These are phyloP conservation scores for Eulimnadia texana DNA, from an alignment of 1,140 invertebrate species.

Conservation along the genomic window DNA sequence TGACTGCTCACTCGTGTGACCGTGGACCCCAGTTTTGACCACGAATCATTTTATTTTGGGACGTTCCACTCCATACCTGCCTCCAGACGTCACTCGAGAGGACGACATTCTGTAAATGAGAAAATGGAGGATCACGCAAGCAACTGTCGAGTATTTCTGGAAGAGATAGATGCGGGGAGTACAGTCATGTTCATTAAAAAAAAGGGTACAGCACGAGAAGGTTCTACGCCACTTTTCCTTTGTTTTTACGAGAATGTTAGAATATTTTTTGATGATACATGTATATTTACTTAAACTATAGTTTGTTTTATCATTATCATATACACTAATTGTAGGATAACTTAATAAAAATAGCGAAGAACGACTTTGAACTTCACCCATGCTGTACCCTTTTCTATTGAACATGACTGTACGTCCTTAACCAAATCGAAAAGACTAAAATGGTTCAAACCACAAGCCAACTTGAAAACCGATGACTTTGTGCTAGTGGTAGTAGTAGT, in stretches of 20 bases:
- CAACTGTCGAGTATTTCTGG: neutral
- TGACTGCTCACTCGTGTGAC: neutral
- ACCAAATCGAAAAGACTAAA: neutral
- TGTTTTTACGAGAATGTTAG: no score
- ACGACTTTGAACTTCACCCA: no score
- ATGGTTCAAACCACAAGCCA: neutral
- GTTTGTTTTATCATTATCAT: no score
- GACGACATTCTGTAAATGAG: neutral
- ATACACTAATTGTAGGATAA: no score
- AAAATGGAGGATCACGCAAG: neutral
- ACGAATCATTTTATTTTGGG: constrained; percentile 1
- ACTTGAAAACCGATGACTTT: neutral
- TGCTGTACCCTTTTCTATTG: no score
- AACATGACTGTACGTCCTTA: neutral
- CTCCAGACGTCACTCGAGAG: neutral
- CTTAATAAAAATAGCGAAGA: no score
- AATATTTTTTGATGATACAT: no score
- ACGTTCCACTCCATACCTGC: neutral
- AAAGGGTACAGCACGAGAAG: no score
- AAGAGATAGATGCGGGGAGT: neutral
- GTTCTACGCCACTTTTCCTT: no score
- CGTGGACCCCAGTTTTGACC: neutral
- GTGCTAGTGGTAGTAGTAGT: neutral
- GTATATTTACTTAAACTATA: no score
- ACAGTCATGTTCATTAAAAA: no score